Conservation (phyloP, 2,888 invertebrate species). For the Stenodera caucasica region DNA sequence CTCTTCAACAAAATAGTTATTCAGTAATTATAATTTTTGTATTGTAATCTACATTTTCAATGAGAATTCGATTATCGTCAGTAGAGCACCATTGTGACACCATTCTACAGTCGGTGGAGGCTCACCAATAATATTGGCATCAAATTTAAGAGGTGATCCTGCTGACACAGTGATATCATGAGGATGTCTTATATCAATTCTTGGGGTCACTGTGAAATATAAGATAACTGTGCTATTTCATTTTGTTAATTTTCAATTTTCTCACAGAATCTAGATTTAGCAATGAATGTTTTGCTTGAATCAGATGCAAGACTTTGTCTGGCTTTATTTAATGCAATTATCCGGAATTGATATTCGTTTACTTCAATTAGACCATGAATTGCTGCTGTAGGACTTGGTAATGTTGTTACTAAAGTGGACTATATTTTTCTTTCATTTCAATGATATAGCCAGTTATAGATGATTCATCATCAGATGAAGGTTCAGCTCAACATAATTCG, state of each 20-base stretch:
- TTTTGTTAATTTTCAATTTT: constrained; percentile 28
- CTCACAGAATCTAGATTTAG: constrained; percentile 80
- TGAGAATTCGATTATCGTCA: constrained; percentile 72
- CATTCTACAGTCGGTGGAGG: constrained; percentile 94
- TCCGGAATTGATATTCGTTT: constrained; percentile 95
- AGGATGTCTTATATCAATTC: constrained; percentile 91
- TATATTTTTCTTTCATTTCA: constrained; percentile 91
- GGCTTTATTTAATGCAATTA: constrained; percentile 93
- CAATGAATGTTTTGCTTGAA: constrained; percentile 80
- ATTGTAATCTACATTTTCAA: constrained; percentile 85
- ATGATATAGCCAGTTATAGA: constrained; percentile 92
- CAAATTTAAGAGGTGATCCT: constrained; percentile 90
- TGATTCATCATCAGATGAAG: constrained; percentile 88
- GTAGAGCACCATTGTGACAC: constrained; percentile 81
- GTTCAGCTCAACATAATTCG: constrained; percentile 90
- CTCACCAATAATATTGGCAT: constrained; percentile 91
- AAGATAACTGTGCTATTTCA: constrained; percentile 7
- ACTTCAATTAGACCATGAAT: constrained; percentile 93
- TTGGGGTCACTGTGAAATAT: constrained; percentile 76
- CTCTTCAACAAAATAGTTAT: too few relatives aligned
- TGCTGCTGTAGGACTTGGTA: constrained; percentile 72
- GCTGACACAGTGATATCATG: constrained; percentile 89
- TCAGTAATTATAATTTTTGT: too few relatives aligned
- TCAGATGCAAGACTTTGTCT: constrained; percentile 93
- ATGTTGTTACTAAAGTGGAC: constrained; percentile 81